A percentile compares a stretch with the other conserved stretches of the same genome.
phyloP scores from a whole-genome alignment of 2,888 invertebrate genomes.

The Polydrusus tereticollis region DNA sequence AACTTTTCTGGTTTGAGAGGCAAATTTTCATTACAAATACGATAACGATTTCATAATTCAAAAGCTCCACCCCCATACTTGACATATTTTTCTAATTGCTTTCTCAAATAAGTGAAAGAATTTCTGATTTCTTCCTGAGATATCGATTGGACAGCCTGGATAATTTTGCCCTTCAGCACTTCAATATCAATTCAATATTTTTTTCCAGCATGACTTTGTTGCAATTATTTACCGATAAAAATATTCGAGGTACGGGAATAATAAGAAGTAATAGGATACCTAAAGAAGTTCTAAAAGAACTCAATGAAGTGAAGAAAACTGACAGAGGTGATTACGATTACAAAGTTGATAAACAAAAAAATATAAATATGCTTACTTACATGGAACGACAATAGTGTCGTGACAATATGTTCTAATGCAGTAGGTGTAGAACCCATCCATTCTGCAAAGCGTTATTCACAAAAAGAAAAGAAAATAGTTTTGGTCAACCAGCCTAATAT shows the following conservation, averaged over 20 bases:
- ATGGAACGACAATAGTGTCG: conserved; percentile 53
- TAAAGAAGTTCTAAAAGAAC: background rate
- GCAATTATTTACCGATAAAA: background rate
- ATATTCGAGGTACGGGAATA: background rate
- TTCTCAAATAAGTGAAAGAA: too few species aligned
- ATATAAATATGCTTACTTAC: background rate
- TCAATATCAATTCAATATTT: too few species aligned
- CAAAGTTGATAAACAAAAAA: background rate
- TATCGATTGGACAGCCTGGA: too few species aligned
- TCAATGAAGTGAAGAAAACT: background rate
- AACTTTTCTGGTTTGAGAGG: too few species aligned
- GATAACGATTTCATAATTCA: too few species aligned
- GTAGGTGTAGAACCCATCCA: conserved; percentile 25
- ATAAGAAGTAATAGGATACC: conserved; percentile 10
- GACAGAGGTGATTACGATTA: background rate
- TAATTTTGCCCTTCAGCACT: too few species aligned
- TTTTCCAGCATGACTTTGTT: background rate
- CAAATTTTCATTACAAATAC: too few species aligned
- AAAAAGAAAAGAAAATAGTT: conserved; percentile 43
- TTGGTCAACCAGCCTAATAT: conserved; percentile 48
- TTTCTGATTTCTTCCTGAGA: too few species aligned
- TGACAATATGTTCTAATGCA: conserved; percentile 18
- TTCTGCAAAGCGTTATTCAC: conserved; percentile 28
- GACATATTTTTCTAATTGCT: too few species aligned
- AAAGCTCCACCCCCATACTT: too few species aligned